Percentiles rank a stretch among this genome's conserved stretches.
Conservation (phyloP, 2,113 vertebrate genomes). For the Sakesphorus luctuosus region DNA sequence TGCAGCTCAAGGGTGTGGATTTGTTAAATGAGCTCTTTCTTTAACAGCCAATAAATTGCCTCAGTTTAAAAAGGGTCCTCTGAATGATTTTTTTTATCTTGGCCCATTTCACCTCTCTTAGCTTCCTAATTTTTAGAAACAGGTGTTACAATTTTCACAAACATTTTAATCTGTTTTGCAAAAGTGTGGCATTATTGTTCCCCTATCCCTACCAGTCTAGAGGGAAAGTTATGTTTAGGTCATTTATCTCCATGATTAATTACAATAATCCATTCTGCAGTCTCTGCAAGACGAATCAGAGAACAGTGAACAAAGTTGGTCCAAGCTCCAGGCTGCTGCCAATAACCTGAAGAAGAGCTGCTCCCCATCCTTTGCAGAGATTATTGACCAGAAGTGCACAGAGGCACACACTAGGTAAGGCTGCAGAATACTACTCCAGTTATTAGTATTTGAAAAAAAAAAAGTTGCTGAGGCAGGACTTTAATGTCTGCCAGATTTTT, state of each 20-base stretch:
- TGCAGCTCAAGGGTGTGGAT: neutral
- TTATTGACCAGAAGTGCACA: conserved; percentile 73
- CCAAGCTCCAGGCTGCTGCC: conserved; percentile 67
- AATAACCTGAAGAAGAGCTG: conserved; percentile 72
- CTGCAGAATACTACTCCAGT: neutral
- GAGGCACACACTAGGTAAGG: conserved; percentile 74
- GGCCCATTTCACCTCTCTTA: neutral
- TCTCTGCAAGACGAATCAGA: conserved; percentile 78
- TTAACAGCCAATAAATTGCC: neutral
- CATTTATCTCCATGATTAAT: neutral
- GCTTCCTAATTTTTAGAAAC: neutral
- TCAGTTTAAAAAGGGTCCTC: neutral
- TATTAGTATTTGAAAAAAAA: neutral
- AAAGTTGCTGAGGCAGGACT: neutral
- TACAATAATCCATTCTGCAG: conserved; percentile 64
- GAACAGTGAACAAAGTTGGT: conserved; percentile 74
- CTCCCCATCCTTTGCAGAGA: conserved; percentile 65
- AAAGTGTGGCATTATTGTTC: neutral
- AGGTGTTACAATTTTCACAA: neutral
- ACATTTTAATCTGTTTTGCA: neutral
- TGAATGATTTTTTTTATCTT: neutral
- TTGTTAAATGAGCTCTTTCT: neutral
- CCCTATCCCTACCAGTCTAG: neutral
- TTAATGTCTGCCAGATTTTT: neutral
- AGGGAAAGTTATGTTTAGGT: neutral